A percentile compares a stretch with the other conserved stretches of the same genome.
Conservation (phyloP, 64 coral and sea anemone species). For the Astreopora myriophthalma region DNA sequence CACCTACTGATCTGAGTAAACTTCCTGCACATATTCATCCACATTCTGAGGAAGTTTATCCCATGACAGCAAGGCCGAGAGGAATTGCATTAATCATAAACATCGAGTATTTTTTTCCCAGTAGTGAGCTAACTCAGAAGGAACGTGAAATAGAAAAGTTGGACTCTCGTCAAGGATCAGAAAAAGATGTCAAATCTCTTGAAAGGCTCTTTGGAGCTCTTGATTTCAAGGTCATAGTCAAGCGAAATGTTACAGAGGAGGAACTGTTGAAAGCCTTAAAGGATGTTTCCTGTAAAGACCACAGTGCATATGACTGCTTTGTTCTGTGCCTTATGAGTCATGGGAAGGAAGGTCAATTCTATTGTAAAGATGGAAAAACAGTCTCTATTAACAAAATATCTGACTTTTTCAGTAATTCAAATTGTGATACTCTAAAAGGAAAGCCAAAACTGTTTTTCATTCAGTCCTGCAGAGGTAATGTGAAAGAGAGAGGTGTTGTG, state of each 20-base stretch:
- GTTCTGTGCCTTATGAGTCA: slow-evolving; percentile 87
- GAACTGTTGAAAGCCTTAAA: neutral
- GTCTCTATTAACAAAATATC: slow-evolving; percentile 14
- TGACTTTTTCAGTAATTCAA: slow-evolving; percentile 61
- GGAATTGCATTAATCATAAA: slow-evolving; percentile 70
- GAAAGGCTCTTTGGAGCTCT: slow-evolving; percentile 42
- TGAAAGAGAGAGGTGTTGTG: slow-evolving; percentile 59
- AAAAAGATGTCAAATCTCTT: slow-evolving; percentile 38
- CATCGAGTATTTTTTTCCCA: slow-evolving; percentile 6
- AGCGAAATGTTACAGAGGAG: neutral
- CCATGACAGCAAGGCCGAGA: slow-evolving; percentile 65
- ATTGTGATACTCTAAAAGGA: slow-evolving; percentile 45
- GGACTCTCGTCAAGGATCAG: slow-evolving; percentile 51
- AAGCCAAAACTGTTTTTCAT: slow-evolving; percentile 85
- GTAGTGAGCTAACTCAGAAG: neutral
- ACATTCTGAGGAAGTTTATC: slow-evolving; percentile 36
- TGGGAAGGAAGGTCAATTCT: slow-evolving; percentile 48
- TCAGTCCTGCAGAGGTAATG: slow-evolving; percentile 73
- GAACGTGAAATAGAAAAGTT: neutral
- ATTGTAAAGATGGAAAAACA: slow-evolving; percentile 44
- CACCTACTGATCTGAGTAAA: slow-evolving; percentile 4
- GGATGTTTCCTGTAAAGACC: neutral
- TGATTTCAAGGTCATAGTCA: slow-evolving; percentile 31
- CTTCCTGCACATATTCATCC: slow-evolving; percentile 22
- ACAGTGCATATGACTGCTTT: slow-evolving; percentile 53